phyloP scores from a whole-genome alignment of 2,797 vertebrate genomes.

The Sebastes taczanowskii region DNA sequence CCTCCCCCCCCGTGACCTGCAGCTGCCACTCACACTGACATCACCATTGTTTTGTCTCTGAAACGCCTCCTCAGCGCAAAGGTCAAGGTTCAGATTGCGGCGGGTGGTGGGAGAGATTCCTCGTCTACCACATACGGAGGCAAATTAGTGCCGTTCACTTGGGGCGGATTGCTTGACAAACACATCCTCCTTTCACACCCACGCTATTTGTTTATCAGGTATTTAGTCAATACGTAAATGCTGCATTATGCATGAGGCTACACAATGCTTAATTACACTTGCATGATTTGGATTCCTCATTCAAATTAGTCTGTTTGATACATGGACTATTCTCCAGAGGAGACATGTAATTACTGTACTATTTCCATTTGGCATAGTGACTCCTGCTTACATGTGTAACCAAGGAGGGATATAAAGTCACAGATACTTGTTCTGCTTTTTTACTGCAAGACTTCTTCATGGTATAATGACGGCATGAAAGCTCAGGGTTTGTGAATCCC shows the following conservation, averaged over 20 bases:
- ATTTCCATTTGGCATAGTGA: conserved; percentile 63
- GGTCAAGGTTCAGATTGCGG: conserved; percentile 70
- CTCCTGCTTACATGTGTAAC: conserved; percentile 53
- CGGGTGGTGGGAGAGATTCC: conserved; percentile 48
- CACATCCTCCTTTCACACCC: conserved; percentile 44
- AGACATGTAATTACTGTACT: conserved; percentile 71
- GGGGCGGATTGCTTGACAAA: conserved; percentile 45
- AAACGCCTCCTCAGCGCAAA: conserved; percentile 31
- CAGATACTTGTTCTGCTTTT: conserved; percentile 41
- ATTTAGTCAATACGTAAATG: conserved; percentile 67
- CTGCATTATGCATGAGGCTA: conserved; percentile 73
- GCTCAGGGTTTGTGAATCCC: conserved; percentile 55
- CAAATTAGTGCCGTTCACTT: conserved; percentile 48
- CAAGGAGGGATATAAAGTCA: conserved; percentile 41
- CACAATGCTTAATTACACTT: conserved; percentile 76
- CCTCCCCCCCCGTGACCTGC: conserved; percentile 58
- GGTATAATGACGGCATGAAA: conserved; percentile 58
- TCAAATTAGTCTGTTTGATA: conserved; percentile 72
- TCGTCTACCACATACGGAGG: conserved; percentile 35
- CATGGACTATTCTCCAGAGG: conserved; percentile 64
- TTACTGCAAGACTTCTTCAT: conserved; percentile 37
- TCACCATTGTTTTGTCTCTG: conserved; percentile 59
- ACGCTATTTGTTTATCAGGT: conserved; percentile 72
- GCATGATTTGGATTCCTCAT: conserved; percentile 70
- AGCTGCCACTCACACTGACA: conserved; percentile 75